Conservation (phyloP, 2,888 invertebrate species). For the Epistrophe grossulariae region DNA sequence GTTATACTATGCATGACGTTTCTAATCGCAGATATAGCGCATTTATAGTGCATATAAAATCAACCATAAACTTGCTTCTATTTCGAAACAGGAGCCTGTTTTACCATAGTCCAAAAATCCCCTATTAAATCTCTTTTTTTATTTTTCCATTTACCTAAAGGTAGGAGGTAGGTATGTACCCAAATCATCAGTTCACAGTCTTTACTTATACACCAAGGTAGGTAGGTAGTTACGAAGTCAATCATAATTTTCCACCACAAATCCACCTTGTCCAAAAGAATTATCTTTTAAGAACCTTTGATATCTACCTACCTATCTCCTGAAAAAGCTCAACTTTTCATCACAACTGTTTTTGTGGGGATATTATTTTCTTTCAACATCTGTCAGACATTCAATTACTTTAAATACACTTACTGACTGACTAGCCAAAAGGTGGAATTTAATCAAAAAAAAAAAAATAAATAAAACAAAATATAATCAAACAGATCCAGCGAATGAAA, state of each 20-base stretch:
- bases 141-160: background rate
- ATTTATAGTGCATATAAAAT: too few relatives aligned
- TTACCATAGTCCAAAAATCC: background rate
- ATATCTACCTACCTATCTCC: background rate
- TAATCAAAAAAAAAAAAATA: slow-evolving; percentile 2
- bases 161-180: background rate
- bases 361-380: slow-evolving; percentile 34
- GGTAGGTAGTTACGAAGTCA: background rate
- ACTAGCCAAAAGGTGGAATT: slow-evolving; percentile 27
- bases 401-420: background rate
- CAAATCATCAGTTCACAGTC: slow-evolving; percentile 1
- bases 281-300: slow-evolving; percentile 2
- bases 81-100: too few relatives aligned
- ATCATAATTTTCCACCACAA: slow-evolving; percentile 11
- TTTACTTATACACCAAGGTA: background rate
- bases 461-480: slow-evolving; percentile 39
- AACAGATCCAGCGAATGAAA: slow-evolving; percentile 60
- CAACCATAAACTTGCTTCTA: too few relatives aligned
- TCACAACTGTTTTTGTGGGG: slow-evolving; percentile 36
- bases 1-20: too few relatives aligned
- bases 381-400: slow-evolving; percentile 53
- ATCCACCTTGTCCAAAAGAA: slow-evolving; percentile 3
- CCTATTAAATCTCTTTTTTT: background rate
- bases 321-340: slow-evolving; percentile 42
- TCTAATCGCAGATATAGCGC: too few relatives aligned